These are phyloP conservation scores for Odontamblyopus lacepedii DNA, from an alignment of 2,797 vertebrate species.

Conservation along the genomic window DNA sequence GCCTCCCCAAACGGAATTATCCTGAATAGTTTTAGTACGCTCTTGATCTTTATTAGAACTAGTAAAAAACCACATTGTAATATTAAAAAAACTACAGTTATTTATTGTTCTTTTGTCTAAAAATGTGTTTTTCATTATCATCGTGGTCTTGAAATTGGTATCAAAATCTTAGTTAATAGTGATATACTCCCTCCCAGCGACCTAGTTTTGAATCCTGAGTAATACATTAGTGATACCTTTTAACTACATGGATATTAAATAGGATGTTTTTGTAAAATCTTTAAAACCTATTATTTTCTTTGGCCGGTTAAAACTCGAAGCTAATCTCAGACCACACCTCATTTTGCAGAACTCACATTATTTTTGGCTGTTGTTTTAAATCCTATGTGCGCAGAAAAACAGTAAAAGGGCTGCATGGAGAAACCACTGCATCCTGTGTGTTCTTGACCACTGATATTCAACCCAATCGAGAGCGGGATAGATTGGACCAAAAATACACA, in stretches of 20 bases:
- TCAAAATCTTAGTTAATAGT: too few species aligned
- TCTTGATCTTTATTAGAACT: too few species aligned
- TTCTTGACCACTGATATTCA: constrained; percentile 46
- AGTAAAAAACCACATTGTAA: too few species aligned
- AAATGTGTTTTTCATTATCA: too few species aligned
- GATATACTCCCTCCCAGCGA: neutral
- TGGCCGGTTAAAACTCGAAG: constrained; percentile 23
- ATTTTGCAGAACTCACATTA: constrained; percentile 47
- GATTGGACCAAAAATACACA: constrained; percentile 27
- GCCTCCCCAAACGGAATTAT: too few species aligned
- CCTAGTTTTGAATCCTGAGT: neutral
- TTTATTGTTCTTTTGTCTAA: too few species aligned
- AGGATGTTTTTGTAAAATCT: constrained; percentile 13
- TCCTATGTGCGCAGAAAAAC: constrained; percentile 36
- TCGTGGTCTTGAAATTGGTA: neutral
- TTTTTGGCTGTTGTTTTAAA: constrained; percentile 46
- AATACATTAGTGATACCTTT: constrained; percentile 11
- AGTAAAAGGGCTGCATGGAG: constrained; percentile 6
- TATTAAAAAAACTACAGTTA: too few species aligned
- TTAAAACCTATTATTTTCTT: constrained; percentile 24
- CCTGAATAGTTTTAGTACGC: too few species aligned
- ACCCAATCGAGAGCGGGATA: constrained; percentile 29
- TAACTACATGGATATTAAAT: constrained; percentile 7
- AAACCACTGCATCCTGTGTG: constrained; percentile 57
- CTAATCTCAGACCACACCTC: constrained; percentile 30